Percentiles rank a stretch among this genome's conserved stretches.
Conservation (phyloP, 2,113 vertebrate genomes). For the Pygoscelis adeliae region DNA sequence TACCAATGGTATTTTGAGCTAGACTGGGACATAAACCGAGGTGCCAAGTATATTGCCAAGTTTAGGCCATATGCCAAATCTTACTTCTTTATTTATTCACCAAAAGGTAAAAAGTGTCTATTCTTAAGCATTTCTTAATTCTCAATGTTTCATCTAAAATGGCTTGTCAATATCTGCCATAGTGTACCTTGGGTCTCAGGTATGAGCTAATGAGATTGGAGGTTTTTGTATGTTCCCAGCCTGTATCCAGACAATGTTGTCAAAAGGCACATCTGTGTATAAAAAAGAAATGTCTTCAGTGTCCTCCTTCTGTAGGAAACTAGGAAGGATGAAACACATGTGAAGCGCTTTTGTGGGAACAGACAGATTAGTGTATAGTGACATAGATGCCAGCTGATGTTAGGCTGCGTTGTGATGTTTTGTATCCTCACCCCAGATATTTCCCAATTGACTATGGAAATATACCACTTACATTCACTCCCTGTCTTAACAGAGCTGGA, state of each 20-base stretch:
- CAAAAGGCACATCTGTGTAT: not conserved
- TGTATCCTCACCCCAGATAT: not conserved
- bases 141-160: not conserved
- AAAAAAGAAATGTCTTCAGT: not conserved
- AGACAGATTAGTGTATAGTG: not conserved
- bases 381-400: not conserved
- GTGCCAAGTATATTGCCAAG: not conserved
- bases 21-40: not conserved
- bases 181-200: too few relatives aligned
- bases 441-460: not conserved
- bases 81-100: not conserved
- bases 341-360: not conserved
- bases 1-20: not conserved
- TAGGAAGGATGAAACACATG: not conserved
- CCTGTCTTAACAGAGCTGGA: not conserved
- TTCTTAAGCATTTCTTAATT: not conserved
- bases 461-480: not conserved
- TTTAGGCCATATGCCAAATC: not conserved
- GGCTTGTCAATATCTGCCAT: not conserved
- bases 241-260: not conserved
- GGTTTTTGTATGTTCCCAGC: not conserved
- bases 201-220: not conserved
- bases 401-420: not conserved
- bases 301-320: not conserved
- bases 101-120: not conserved